phyloP scores from a whole-genome alignment of 2,113 vertebrate species.

The Lasiurus cinereus region DNA sequence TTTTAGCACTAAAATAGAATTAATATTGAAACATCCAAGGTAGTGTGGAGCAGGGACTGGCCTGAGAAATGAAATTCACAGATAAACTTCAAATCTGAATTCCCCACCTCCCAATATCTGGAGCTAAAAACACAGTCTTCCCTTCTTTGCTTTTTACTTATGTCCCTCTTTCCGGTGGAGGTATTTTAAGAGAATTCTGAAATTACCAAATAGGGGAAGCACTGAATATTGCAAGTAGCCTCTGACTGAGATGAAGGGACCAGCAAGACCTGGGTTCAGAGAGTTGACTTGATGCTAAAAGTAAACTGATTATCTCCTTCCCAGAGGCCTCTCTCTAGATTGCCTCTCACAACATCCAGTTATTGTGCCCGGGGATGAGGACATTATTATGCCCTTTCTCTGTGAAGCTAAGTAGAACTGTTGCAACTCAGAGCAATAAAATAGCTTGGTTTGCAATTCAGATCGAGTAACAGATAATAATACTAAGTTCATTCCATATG shows the following conservation, averaged over 20 bases:
- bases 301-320: background rate
- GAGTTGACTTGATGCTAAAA: background rate
- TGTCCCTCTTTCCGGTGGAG: background rate
- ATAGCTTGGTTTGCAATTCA: conserved; percentile 16
- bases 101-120: background rate
- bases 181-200: background rate
- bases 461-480: background rate
- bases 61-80: conserved; percentile 25
- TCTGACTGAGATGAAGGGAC: conserved; percentile 4
- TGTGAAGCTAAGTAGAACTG: background rate
- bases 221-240: background rate
- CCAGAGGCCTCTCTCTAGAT: background rate
- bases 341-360: background rate
- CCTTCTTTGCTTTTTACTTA: background rate
- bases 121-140: background rate
- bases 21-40: background rate
- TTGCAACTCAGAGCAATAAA: background rate
- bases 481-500: background rate
- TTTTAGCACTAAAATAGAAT: background rate
- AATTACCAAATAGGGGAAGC: background rate
- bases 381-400: background rate
- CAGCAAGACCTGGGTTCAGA: background rate
- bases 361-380: background rate
- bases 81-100: background rate
- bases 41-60: background rate